These are phyloP conservation scores for Tapera naevia DNA, from an alignment of 2,797 vertebrate genomes.

Conservation along the genomic window DNA sequence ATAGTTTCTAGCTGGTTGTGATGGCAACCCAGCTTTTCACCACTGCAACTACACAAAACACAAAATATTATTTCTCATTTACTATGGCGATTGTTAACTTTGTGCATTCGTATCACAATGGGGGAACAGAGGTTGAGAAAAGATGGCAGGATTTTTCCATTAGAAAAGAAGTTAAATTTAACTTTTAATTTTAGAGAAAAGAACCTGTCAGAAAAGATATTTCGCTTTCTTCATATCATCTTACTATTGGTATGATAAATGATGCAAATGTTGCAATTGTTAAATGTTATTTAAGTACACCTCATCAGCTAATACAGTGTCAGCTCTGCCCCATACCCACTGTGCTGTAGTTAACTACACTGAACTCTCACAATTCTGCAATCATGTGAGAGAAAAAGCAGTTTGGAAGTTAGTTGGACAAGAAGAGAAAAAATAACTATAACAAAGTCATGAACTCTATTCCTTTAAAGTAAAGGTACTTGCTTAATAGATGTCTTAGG, in stretches of 20 bases:
- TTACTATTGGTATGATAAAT: background rate
- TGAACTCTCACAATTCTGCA: background rate
- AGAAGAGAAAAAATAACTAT: background rate
- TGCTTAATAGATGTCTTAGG: background rate
- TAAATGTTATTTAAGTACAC: background rate
- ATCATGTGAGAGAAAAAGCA: background rate
- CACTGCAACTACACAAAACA: background rate
- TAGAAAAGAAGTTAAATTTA: background rate
- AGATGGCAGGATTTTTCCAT: background rate
- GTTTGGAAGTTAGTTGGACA: background rate
- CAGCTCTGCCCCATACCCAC: background rate
- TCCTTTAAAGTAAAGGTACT: background rate
- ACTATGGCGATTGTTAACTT: background rate
- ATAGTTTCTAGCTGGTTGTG: background rate
- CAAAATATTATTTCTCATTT: background rate
- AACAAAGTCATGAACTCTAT: background rate
- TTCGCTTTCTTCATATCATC: background rate
- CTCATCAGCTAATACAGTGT: rapidly evolving
- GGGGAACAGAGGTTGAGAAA: background rate
- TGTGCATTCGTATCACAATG: background rate
- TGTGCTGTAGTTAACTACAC: background rate
- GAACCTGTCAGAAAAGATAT: background rate
- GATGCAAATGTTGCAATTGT: background rate
- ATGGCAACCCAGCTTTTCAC: background rate
- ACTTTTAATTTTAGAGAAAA: background rate